These are phyloP conservation scores for Proteles cristata DNA, from an alignment of 2,113 vertebrate species.

Conservation along the genomic window DNA sequence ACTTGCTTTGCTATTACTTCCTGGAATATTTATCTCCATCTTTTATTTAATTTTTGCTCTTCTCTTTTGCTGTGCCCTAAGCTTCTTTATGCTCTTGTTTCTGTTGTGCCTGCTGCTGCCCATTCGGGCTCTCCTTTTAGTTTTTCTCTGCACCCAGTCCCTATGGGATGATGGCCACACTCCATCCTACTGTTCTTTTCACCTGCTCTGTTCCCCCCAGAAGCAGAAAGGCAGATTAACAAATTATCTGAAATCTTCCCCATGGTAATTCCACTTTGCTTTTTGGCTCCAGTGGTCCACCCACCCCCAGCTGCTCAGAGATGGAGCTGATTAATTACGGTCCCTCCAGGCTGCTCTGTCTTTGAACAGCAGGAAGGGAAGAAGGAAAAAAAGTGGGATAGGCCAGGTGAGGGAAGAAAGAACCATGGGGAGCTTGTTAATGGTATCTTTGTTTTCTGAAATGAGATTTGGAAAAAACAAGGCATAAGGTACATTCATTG, in stretches of 20 bases:
- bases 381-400: neutral
- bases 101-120: neutral
- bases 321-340: constrained; percentile 22
- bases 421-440: constrained; percentile 37
- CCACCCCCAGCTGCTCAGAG: neutral
- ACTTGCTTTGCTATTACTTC: neutral
- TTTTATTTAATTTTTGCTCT: neutral
- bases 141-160: neutral
- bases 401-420: neutral
- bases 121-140: neutral
- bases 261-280: constrained; percentile 30
- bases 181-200: neutral
- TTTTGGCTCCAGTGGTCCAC: neutral
- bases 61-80: neutral
- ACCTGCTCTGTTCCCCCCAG: neutral
- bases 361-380: constrained; percentile 23
- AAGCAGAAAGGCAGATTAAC: neutral
- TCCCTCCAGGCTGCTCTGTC: neutral
- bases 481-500: neutral
- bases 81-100: neutral
- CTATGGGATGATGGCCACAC: neutral
- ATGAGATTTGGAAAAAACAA: constrained; percentile 24
- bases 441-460: constrained; percentile 47
- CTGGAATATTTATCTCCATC: neutral
- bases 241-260: constrained; percentile 16